Percentiles rank a stretch among this genome's conserved stretches.
These are phyloP conservation scores for Corythaixoides concolor DNA, from an alignment of 2,113 vertebrate genomes.

Conservation along the genomic window DNA sequence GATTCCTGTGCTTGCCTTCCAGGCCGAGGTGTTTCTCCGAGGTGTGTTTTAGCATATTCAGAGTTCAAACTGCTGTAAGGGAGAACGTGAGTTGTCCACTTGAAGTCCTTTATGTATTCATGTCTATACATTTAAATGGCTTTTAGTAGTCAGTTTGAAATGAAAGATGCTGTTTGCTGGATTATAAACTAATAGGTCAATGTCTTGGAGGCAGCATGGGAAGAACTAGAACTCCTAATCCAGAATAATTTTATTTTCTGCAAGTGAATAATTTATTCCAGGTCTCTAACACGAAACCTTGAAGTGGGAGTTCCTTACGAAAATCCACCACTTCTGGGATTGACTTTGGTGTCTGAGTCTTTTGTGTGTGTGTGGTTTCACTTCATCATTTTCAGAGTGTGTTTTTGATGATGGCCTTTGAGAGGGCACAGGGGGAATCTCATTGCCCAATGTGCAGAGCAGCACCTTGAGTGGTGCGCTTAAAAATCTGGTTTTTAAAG, in stretches of 20 bases:
- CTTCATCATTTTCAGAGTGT: neutral
- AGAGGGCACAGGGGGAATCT: neutral
- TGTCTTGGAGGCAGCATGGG: neutral
- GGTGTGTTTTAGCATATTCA: neutral
- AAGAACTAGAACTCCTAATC: neutral
- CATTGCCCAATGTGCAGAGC: neutral
- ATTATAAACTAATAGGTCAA: neutral
- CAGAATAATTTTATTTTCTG: neutral
- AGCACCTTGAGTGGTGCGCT: neutral
- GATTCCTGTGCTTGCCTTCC: neutral
- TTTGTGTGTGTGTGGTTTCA: neutral
- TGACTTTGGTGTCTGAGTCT: neutral
- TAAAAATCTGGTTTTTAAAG: neutral
- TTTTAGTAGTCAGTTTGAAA: neutral
- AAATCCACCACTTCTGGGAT: neutral
- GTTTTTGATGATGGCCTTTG: neutral
- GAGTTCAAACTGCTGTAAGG: neutral
- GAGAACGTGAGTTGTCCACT: fast-evolving
- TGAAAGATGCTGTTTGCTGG: neutral
- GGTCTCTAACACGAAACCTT: neutral
- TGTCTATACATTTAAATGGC: neutral
- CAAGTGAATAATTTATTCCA: neutral
- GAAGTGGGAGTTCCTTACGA: neutral
- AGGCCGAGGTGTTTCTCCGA: neutral
- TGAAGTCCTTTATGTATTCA: neutral